Base-by-base conservation (phyloP, 2,888 invertebrate species). In the Meteorus colon region DNA sequence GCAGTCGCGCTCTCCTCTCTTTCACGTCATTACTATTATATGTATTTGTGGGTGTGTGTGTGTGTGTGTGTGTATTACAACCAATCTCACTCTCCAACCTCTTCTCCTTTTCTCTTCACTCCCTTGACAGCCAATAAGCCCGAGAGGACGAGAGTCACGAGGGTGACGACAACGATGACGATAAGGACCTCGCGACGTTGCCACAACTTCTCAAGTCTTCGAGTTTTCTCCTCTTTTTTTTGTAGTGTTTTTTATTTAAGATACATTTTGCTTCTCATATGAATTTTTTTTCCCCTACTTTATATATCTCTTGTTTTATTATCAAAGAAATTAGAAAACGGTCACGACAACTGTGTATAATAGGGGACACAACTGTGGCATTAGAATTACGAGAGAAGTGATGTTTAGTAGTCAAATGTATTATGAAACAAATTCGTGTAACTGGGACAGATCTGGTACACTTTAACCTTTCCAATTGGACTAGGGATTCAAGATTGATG, bases 161-260 rank as follows among this genome's bases (percentile, higher is more conserved):
- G 73, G 76, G 77, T 72, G 73, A 67, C 66, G 75, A 70, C 62
- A 62, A 70, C 62, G 71, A 72, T 72, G 71, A 76, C 79, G 81
- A 81, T 79, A 81, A 81, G 80, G 81, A 80, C 80, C 78, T 78
- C 76, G 80, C 81, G 74, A 80, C 81, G 81, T 81, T 81, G 81
- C 81, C 80, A 78, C 71, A 78, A 70, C 78, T 51, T 24, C 34
- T 65, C 68, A n/a, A 31, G 19, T 51, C 67, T 10, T 27, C 14
- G 45, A 12, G 10, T 67, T 41, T 67, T 14, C 41, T 27, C 45
- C 16, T 45, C 16, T 14, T 48, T 48, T 45, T 45, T 45, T 45
- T 45, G n/a, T n/a, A 48, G n/a, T 10, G 10, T 69, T 10, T 16
- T 31, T 29, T 24, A 41, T 41, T 41, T 41, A 1, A 34, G 1